phyloP scores from a whole-genome alignment of 2,797 vertebrate species.

The Aplochiton taeniatus region DNA sequence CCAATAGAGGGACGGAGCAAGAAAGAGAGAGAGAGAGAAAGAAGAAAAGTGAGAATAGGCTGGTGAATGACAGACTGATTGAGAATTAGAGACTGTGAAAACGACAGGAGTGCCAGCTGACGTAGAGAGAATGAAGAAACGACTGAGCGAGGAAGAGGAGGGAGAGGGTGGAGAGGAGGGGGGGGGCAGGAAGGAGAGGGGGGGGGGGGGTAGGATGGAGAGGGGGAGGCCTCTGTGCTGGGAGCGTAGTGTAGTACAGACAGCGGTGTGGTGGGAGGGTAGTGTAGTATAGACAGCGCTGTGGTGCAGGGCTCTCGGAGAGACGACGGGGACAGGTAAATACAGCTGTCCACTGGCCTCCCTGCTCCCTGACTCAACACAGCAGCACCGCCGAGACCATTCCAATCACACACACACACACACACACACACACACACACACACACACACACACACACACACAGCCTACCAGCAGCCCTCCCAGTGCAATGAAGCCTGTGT shows the following conservation, averaged over 20 bases:
- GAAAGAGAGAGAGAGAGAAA: background rate
- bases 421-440: conserved; percentile 37
- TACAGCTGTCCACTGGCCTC: conserved; percentile 8
- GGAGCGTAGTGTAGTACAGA: background rate
- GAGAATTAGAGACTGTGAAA: too few relatives aligned
- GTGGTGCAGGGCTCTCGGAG: conserved; percentile 3
- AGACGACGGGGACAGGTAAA: conserved; percentile 6
- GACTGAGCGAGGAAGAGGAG: too few relatives aligned
- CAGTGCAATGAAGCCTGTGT: too few relatives aligned
- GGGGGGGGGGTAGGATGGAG: too few relatives aligned
- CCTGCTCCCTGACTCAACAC: background rate
- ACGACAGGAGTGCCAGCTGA: too few relatives aligned
- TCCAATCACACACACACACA: conserved; percentile 37
- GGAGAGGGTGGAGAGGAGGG: too few relatives aligned
- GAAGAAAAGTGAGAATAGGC: background rate
- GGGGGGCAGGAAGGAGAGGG: too few relatives aligned
- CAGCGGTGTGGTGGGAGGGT: conserved; percentile 1
- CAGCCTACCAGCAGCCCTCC: too few relatives aligned
- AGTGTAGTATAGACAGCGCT: conserved; percentile 2
- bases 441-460: conserved; percentile 3
- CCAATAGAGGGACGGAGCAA: background rate
- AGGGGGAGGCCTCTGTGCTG: too few relatives aligned
- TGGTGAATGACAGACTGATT: too few relatives aligned
- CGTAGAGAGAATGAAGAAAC: too few relatives aligned
- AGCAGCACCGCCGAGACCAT: background rate